Evolutionary conservation across 2,888 invertebrate genomes (phyloP), one percentile per base, ranked within the genome.

Genomic region (Ceriagrion tenellum): DNA sequence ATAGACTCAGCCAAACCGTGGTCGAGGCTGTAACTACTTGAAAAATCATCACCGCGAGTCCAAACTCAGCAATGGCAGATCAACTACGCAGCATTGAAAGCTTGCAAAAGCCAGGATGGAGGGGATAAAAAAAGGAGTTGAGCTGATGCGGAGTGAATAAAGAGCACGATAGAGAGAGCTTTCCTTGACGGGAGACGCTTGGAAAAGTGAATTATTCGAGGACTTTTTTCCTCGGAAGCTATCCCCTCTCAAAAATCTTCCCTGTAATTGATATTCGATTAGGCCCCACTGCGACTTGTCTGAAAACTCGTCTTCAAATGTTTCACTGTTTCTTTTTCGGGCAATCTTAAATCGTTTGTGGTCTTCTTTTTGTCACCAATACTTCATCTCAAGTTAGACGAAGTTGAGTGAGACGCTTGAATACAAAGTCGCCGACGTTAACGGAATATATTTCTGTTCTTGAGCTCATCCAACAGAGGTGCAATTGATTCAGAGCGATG

Each of bases 261-360:
- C 20, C 81, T 16, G 81, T 81, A 81, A 81, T 81, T 81, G 81
- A 81, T 35, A 81, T 81, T 81, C 81, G 35, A 81, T 81, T 81
- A 81, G 81, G 13, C n/a, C 18, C 81, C 81, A 47, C 81, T 18
- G 81, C 35, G 81, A 35, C 81, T 81, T n/a, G n/a, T n/a, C 12
- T 35, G 30, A 35, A n/a, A 81, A 81, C 30, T 81, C 81, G 0
- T 35, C 35, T 35, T 35, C 81, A 81, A 81, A 81, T 35, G 81
- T 35, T 81, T 81, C 30, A 16, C 23, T 81, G 35, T 81, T 81
- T 81, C 16, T 81, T 81, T n/a, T n/a, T 35, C 81, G 12, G 35
- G 30, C 13, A 16, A 8, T 81, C 23, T 20, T n/a, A n/a, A 23
- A 20, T 6, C n/a, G 10, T 69, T n/a, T 26, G 18, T 81, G 1